Conservation (phyloP, 2,113 vertebrate genomes). For the Siniperca knerii region DNA sequence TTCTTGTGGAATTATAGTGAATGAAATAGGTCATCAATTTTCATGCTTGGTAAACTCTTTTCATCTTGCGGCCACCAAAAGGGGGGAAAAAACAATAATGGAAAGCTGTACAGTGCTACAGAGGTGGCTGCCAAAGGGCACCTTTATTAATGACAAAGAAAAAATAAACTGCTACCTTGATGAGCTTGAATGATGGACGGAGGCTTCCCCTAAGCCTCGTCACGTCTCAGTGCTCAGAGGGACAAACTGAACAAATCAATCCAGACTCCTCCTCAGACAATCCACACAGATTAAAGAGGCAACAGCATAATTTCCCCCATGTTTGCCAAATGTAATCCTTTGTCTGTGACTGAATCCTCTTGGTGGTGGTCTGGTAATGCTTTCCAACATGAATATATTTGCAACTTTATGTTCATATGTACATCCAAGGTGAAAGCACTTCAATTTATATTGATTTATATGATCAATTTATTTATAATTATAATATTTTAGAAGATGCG, state of each 20-base stretch:
- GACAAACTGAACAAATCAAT: conserved; percentile 17
- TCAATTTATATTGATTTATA: not conserved
- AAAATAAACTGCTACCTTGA: conserved; percentile 19
- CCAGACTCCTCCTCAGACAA: not conserved
- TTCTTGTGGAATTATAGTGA: conserved; percentile 38
- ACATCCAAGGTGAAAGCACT: not conserved
- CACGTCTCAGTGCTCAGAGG: conserved; percentile 13
- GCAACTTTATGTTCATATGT: not conserved
- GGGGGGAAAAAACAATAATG: conserved; percentile 24
- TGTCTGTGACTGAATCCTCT: not conserved
- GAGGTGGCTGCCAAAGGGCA: conserved; percentile 16
- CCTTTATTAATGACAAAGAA: conserved; percentile 24
- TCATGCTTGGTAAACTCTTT: conserved; percentile 54
- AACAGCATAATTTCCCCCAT: not conserved
- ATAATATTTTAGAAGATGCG: not conserved
- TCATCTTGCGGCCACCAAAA: conserved; percentile 39
- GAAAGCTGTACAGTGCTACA: not conserved
- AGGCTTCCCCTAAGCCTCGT: not conserved
- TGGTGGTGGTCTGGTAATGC: too few relatives aligned
- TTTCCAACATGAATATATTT: not conserved
- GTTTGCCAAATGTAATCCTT: not conserved
- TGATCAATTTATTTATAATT: not conserved
- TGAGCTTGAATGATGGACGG: conserved; percentile 18
- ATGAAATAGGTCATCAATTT: conserved; percentile 56
- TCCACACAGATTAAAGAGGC: not conserved